Base-by-base conservation (phyloP, 2,888 invertebrate genomes). In the Cheilosia urbana region DNA sequence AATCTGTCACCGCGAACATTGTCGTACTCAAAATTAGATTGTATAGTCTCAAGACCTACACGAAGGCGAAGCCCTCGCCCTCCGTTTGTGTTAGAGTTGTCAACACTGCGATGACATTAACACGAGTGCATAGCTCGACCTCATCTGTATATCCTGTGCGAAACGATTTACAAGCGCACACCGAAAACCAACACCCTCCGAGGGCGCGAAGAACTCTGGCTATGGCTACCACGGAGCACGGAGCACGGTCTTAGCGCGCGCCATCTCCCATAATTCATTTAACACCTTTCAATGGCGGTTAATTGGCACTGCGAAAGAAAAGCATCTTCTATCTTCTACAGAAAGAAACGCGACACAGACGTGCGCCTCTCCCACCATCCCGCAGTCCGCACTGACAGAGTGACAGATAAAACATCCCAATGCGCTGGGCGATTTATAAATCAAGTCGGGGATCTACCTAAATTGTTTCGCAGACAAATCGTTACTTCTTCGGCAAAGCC, bases 211-310 rank as follows among this genome's bases (percentile, higher is more conserved):
- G 55, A 62, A 15, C 24, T 19, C 60, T 21, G 24, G 24, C 24
- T 24, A 24, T 5, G 27, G 30, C n/a, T 45, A 55, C 42, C 30
- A 57, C 24, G 77, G 51, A 19, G 66, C 49, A n/a, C n/a, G n/a
- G n/a, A n/a, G 24, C 21, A 68, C 45, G 42, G 40, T 30, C 60
- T 51, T 34, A 66, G 40, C 75, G 77, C 73, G 21, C 84, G 75
- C 71, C 76, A 76, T 76, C 55, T 68, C 65, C 81, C 81, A 85
- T 85, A 81, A 81, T 68, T 85, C 81, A 85, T 85, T 85, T 85
- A 81, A 85, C 85, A 81, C 85, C 81, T 72, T 81, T 81, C 76
- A 77, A 76, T 85, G 63, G 85, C 63, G 85, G 85, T 81, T 85
- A 81, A 81, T 80, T 81, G 81, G 85, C 62, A 53, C 47, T 85